phyloP scores from a whole-genome alignment of 1,140 invertebrate genomes.

The Calycopis cecrops region DNA sequence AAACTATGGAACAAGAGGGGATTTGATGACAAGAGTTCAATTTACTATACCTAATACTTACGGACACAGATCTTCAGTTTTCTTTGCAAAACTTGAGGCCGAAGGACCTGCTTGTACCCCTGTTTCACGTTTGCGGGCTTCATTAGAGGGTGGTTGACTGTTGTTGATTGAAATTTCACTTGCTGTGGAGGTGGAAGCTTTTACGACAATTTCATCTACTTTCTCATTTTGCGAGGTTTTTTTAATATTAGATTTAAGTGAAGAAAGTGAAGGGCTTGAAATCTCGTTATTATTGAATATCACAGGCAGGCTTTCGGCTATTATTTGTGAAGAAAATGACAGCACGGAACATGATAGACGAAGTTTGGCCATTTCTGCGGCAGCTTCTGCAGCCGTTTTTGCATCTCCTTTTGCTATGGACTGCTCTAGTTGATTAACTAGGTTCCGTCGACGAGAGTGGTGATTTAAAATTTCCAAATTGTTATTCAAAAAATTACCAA shows the following conservation, averaged over 20 bases:
- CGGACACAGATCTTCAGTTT: no score
- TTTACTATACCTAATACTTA: no score
- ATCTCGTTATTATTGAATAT: slow-evolving; percentile 19
- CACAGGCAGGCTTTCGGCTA: slow-evolving; percentile 27
- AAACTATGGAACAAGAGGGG: no score
- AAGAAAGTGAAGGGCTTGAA: neutral
- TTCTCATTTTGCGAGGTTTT: neutral
- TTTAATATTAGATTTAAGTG: neutral
- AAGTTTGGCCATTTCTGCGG: slow-evolving; percentile 55
- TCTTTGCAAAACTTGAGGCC: no score
- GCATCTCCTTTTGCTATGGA: slow-evolving; percentile 63
- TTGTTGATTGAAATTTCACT: neutral
- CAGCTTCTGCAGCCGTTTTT: slow-evolving; percentile 56
- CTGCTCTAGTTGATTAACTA: slow-evolving; percentile 62
- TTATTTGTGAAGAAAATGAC: slow-evolving; percentile 63
- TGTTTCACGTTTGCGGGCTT: neutral
- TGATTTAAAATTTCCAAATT: slow-evolving; percentile 32
- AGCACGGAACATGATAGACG: slow-evolving; percentile 60
- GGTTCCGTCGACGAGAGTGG: slow-evolving; percentile 45
- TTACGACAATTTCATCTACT: neutral
- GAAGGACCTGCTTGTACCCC: neutral
- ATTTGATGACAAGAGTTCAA: no score
- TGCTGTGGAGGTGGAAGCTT: neutral
- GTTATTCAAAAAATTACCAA: neutral
- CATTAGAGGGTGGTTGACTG: neutral